Evolutionary conservation across 2,888 invertebrate genomes (phyloP), one percentile per base, ranked within the genome.

Genomic region (Dendrolimus pini): DNA sequence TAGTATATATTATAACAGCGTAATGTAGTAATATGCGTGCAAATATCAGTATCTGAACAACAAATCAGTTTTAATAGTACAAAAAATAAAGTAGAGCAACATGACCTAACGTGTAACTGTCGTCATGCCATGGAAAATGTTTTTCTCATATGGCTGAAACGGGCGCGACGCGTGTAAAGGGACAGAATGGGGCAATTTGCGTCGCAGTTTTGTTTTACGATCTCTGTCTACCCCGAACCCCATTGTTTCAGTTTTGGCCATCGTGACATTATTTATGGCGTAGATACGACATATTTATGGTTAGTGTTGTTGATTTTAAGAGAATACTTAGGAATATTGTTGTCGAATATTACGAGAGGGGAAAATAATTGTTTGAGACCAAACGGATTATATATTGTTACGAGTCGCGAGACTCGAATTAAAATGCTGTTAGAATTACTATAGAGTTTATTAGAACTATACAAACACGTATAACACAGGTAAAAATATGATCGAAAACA

Each of bases 131-230:
- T 76, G 79, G 80, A 85, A 86, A 88, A 86, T 83, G 77, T 87
- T 86, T 47, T 83, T 84, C 88, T 87, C 89, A 89, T 87, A 89
- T 89, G 88, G 80, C 75, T 80, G 81, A 78, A 88, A 89, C 87
- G 81, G 82, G 81, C 70, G 75, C 83, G 84, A 82, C 82, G 80
- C 86, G 83, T 84, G 81, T 71, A 72, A 68, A 75, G 76, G 80
- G 78, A 75, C 77, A 72, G 70, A 69, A 74, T 30, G 70, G 72
- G 80, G 72, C 78, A 80, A 84, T 85, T 86, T 86, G 85, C 80
- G 81, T 78, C 80, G 77, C 77, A 80, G 83, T 86, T 86, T 85
- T 88, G 85, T 88, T 89, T 89, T 88, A 89, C 81, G 82, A 78
- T 72, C 62, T 66, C 55, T 47, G 12, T 30, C 30, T 30, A 30